A percentile compares a stretch with the other conserved stretches of the same genome.
phyloP scores from a whole-genome alignment of 2,113 vertebrate species.

The Gallinago undulata region DNA sequence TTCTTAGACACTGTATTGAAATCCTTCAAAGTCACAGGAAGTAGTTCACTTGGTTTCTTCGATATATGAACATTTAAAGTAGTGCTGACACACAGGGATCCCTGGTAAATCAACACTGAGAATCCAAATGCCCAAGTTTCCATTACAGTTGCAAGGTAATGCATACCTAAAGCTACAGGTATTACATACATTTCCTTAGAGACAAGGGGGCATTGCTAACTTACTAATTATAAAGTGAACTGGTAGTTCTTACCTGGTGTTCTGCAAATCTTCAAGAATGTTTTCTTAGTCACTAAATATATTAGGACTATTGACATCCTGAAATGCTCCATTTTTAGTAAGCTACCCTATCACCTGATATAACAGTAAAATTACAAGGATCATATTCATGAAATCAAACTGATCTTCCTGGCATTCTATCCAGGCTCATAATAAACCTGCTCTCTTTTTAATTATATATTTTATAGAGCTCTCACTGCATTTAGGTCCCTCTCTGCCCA shows the following conservation, averaged over 20 bases:
- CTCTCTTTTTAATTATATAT: not conserved
- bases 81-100: not conserved
- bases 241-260: not conserved
- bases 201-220: not conserved
- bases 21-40: not conserved
- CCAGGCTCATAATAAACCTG: not conserved
- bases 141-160: not conserved
- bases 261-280: conserved; percentile 2
- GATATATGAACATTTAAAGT: not conserved
- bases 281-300: conserved; percentile 31
- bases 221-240: conserved; percentile 32
- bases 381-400: not conserved
- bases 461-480: not conserved
- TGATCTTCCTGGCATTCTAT: not conserved
- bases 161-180: not conserved
- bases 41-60: not conserved
- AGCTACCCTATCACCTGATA: not conserved
- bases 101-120: not conserved
- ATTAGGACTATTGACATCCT: not conserved
- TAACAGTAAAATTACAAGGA: not conserved
- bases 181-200: not conserved
- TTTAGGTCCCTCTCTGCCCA: not conserved
- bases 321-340: not conserved
- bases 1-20: not conserved
- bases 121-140: not conserved